Percentiles rank a stretch among this genome's conserved stretches.
Conservation (phyloP, 2,113 vertebrate species). For the Hylia prasina region DNA sequence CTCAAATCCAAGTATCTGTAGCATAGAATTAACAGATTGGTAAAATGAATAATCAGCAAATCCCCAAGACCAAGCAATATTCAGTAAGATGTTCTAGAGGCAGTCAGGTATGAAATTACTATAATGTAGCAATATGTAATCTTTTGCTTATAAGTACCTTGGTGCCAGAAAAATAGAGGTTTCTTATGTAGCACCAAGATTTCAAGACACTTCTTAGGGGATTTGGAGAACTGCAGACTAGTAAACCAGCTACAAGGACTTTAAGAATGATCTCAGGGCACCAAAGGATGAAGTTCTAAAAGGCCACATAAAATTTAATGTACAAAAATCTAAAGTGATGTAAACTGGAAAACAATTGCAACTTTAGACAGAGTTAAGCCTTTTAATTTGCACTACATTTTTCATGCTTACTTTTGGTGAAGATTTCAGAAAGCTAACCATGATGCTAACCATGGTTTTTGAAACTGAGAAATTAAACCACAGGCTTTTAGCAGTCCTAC, state of each 20-base stretch:
- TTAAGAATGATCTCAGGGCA: neutral
- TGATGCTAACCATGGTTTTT: neutral
- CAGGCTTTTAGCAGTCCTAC: neutral
- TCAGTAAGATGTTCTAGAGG: neutral
- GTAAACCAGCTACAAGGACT: neutral
- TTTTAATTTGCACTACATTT: neutral
- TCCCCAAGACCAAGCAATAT: neutral
- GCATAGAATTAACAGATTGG: neutral
- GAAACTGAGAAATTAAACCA: neutral
- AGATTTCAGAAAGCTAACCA: neutral
- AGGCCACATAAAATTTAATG: neutral
- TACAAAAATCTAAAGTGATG: neutral
- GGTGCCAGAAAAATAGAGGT: neutral
- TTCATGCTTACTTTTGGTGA: neutral
- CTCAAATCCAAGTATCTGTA: neutral
- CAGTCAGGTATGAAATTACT: constrained; percentile 26
- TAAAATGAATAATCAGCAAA: constrained; percentile 4
- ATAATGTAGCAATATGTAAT: neutral
- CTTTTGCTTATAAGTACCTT: neutral
- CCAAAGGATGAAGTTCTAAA: neutral
- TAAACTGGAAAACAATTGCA: neutral
- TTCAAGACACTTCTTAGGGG: neutral
- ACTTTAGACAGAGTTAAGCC: neutral
- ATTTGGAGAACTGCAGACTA: neutral
- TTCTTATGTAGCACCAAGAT: neutral